Evolutionary conservation across 2,113 vertebrate species (phyloP), one percentile per base, ranked within the genome.

Genomic region (Nasalis larvatus): DNA sequence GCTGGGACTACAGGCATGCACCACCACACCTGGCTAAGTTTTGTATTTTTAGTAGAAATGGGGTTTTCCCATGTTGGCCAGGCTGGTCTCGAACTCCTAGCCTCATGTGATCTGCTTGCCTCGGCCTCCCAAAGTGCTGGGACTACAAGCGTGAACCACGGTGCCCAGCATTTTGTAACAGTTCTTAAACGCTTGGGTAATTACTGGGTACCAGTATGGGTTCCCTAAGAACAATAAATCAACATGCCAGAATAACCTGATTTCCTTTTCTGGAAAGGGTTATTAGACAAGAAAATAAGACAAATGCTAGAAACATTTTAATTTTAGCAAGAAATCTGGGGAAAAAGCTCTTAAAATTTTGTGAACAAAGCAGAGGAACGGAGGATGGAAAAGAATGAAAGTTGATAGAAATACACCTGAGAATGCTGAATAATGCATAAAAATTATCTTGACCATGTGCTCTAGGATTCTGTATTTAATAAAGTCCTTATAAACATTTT

Each of bases 271-370:
- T 80, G 32, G 85, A 78, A 94, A 95, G 23, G 23, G 52, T 86
- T 85, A 87, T 40, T 91, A 47, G 37, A 58, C 5, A 92, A 68
- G 9, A 89, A 89, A 94, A 16, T 37, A 60, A 84, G 68, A 92
- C 52, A 93, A 94, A 73, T 60, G 56, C 9, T 71, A 96, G 85
- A 45, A 18, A 54, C 12, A 90, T 40, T 96, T 94, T 95, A 82
- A 92, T 60, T 94, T 94, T 78, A 88, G 47, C 25, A 93, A 93
- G 73, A 83, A 92, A 91, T 88, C 35, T 86, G 42, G 91, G 80
- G 10, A 0, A 30, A 84, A 96, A 93, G n/a, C 7, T 66, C n/a
- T 95, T 89, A 87, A 8, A 88, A 95, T 94, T 95, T 88, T 81
- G 66, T 84, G 77, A 52, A 85, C 23, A 93, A 66, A 74, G 93